phyloP scores from a whole-genome alignment of 2,888 invertebrate species.

The Therioaphis trifolii region DNA sequence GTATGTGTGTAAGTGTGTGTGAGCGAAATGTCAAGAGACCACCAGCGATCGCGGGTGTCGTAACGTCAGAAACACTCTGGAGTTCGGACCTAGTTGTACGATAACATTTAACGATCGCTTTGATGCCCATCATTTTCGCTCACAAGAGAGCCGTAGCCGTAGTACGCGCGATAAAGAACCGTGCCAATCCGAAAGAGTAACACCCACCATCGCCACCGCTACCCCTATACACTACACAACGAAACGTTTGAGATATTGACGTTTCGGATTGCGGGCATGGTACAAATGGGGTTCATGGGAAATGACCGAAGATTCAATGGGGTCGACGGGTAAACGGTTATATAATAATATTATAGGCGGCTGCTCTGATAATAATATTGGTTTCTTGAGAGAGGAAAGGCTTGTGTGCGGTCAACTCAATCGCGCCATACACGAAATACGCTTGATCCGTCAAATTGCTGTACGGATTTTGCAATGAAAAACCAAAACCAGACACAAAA shows the following conservation, averaged over 20 bases:
- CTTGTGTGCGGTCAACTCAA: no score
- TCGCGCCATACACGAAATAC: background rate
- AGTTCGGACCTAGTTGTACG: background rate
- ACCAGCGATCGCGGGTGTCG: no score
- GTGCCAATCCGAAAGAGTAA: background rate
- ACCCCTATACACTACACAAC: no score
- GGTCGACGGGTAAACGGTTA: background rate
- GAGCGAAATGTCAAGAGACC: no score
- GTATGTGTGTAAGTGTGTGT: no score
- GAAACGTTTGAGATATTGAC: slow-evolving; percentile 36
- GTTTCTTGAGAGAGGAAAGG: no score
- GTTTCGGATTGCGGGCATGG: background rate
- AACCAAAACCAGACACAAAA: no score
- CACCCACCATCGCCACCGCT: no score
- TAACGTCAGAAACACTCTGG: background rate
- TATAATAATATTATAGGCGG: background rate
- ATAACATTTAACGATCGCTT: slow-evolving; percentile 25
- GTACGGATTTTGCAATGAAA: background rate
- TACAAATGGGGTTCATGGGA: background rate
- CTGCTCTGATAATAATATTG: background rate
- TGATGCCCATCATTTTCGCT: background rate
- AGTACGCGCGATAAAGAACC: background rate
- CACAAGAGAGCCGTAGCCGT: no score
- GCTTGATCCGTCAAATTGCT: background rate
- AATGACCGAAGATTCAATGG: background rate